Evolutionary conservation across 2,797 vertebrate genomes (phyloP), one percentile per base, ranked within the genome.

Genomic region (Spinus olivaceus): DNA sequence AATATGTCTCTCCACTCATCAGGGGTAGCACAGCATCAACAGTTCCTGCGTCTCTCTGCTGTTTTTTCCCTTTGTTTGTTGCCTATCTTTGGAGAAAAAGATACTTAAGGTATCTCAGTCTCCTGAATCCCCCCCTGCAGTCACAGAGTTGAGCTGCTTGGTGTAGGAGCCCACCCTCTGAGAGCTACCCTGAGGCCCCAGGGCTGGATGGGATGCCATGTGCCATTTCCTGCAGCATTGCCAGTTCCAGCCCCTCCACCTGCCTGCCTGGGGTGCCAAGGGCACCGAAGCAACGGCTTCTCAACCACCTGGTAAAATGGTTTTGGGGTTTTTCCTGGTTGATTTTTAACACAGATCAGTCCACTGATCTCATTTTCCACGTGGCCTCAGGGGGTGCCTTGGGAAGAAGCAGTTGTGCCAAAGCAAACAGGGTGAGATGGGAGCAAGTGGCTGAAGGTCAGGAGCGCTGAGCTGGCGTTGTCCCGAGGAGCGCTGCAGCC

Each of bases 271-370:
- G 9, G 3, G 11, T 59, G 35, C 63, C 32, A 28, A 19, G 25
- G 18, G 20, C 30, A 1, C 64, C 9, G 23, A 46, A 81, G 27
- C 61, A 41, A 24, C 81, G 50, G 57, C 51, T 83, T 50, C 72
- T 65, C 50, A 28, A 12, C 20, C 2, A 2, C 32, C 23, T 3
- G 57, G 57, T 69, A 47, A 88, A 72, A 60, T 2, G 10, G 4
- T 44, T 86, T 72, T 13, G 11, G 41, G 30, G 1, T 0, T 41
- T 74, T 60, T 33, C 14, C 8, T 30, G 20, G 44, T 74, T 60
- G 90, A 86, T 96, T 94, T 95, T 93, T 83, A 81, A 78, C 46
- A 10, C 10, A 24, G 42, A 49, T 28, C 27, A 10, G 23, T 56
- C 87, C 41, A 5, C 64, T 74, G 56, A 21, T 86, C 57, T 93